phyloP scores from a whole-genome alignment of 2,888 invertebrate species.

The Nysson spinosus region DNA sequence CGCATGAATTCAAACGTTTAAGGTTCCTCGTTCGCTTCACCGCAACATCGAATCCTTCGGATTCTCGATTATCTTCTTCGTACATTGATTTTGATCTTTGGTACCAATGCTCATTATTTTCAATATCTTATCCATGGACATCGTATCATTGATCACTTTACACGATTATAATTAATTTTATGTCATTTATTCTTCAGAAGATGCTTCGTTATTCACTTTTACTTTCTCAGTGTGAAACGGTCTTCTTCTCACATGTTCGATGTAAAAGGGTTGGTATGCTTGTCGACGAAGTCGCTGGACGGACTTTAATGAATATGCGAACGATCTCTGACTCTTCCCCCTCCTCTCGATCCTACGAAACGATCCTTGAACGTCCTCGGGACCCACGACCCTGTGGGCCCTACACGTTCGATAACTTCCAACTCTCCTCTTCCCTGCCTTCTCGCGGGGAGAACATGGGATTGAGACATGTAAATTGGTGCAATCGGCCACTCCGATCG shows the following conservation, averaged over 20 bases:
- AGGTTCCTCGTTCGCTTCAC: slow-evolving; percentile 40
- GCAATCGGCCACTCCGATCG: slow-evolving; percentile 72
- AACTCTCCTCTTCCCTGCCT: slow-evolving; percentile 29
- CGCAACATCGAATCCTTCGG: slow-evolving; percentile 7
- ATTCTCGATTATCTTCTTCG: slow-evolving; percentile 1
- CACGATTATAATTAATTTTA: too few relatives aligned
- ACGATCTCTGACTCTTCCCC: slow-evolving; percentile 25
- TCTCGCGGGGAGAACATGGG: slow-evolving; percentile 66
- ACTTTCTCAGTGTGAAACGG: too few relatives aligned
- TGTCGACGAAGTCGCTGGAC: slow-evolving; percentile 30
- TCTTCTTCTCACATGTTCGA: too few relatives aligned
- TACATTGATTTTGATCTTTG: not conserved
- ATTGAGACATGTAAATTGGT: slow-evolving; percentile 77
- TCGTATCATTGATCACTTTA: too few relatives aligned
- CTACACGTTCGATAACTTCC: slow-evolving; percentile 52
- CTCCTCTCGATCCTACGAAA: slow-evolving; percentile 12
- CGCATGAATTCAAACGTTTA: slow-evolving; percentile 52
- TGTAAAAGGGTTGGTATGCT: slow-evolving; percentile 29
- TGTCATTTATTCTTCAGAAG: too few relatives aligned
- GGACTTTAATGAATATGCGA: slow-evolving; percentile 69
- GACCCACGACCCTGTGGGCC: slow-evolving; percentile 52
- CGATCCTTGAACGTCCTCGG: slow-evolving; percentile 52
- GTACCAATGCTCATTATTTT: too few relatives aligned
- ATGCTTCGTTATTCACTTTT: too few relatives aligned
- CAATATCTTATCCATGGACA: too few relatives aligned